A percentile compares a stretch with the other conserved stretches of the same genome.
These are phyloP conservation scores for Anadara kagoshimensis DNA, from an alignment of 1,140 invertebrate genomes.

Conservation along the genomic window DNA sequence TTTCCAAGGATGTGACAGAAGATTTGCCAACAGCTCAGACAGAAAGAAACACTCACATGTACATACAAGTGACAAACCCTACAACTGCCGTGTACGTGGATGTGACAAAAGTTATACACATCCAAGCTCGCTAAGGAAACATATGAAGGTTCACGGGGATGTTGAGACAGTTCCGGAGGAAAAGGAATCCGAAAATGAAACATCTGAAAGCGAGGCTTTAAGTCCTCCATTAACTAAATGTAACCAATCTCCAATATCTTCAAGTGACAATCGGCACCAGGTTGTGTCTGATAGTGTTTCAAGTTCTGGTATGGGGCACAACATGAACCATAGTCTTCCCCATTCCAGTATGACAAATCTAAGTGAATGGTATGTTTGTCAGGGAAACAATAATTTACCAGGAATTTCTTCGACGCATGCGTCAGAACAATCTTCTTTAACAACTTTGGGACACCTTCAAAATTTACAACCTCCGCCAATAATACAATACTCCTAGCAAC, in stretches of 20 bases:
- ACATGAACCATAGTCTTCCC: slow-evolving; percentile 30
- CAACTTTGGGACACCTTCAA: slow-evolving; percentile 76
- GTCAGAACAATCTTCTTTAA: slow-evolving; percentile 78
- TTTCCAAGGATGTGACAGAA: slow-evolving; percentile 94
- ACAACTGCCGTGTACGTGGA: slow-evolving; percentile 96
- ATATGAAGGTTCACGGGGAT: slow-evolving; percentile 92
- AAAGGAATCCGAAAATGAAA: slow-evolving; percentile 68
- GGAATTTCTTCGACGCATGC: slow-evolving; percentile 64
- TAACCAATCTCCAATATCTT: slow-evolving; percentile 13
- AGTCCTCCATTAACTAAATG: slow-evolving; percentile 50
- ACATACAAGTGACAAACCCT: slow-evolving; percentile 99
- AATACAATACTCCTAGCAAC: slow-evolving; percentile 58
- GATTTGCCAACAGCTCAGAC: slow-evolving; percentile 99
- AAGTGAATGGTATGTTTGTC: slow-evolving; percentile 81
- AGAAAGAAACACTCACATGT: slow-evolving; percentile 99
- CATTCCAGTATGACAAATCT: slow-evolving; percentile 72
- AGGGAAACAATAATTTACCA: slow-evolving; percentile 71
- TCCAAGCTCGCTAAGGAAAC: slow-evolving; percentile 96
- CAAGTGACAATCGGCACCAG: slow-evolving; percentile 23
- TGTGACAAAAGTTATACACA: slow-evolving; percentile 99
- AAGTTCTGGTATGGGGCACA: slow-evolving; percentile 35
- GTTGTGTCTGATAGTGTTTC: slow-evolving; percentile 18
- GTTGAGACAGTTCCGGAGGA: slow-evolving; percentile 74
- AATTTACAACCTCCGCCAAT: slow-evolving; percentile 72
- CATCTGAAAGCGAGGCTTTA: slow-evolving; percentile 41